Base-by-base conservation (phyloP, 2,113 vertebrate species). In the Salvelinus fontinalis region DNA sequence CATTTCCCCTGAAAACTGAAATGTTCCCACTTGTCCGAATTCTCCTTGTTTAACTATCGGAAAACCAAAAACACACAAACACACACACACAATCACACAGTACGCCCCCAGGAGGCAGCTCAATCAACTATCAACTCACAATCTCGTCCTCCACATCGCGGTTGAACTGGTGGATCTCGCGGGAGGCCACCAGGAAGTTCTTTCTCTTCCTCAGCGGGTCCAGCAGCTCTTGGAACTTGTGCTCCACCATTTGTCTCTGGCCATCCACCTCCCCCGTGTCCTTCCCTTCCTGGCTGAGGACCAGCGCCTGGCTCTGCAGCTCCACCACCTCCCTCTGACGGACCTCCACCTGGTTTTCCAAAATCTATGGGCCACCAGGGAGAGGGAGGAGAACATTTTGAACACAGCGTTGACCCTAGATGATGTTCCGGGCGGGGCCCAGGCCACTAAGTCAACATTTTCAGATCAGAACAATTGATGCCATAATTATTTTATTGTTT, bases 311-410 rank as follows among this genome's bases (percentile, higher is more conserved):
- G 86, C 95, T 96, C 84, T 97, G 96, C 54, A 99, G 93, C 84
- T 99, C 97, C 80, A 96, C 95, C 65, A 99, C 95, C 91, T 99
- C 97, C 86, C 95, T 95, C 93, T 97, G 96, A 34, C 97, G 95
- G 60, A 99, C 97, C 81, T 98, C 96, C 95, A 99, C 97, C 93
- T 99, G 97, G 68, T 96, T 98, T 91, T 99, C 97, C 84, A 99
- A 90, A 94, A 99, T 97, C 97, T 99, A 88, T 2, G 44, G 69
- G 66, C 48, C 9, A 54, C 16, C 27, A 12, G 12, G 14, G 29
- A 44, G 69, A 70, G 26, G 34, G 3, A 29, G 31, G 8, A 12
- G 20, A 7, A 49, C 18, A 66, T 7, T 24, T 5, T n/a, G 1
- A 11, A 74, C 39, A 34, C 14, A 48, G 7, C 22, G 27, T 29